Conservation (phyloP, 2,797 vertebrate genomes). For the Liparis tanakae region DNA sequence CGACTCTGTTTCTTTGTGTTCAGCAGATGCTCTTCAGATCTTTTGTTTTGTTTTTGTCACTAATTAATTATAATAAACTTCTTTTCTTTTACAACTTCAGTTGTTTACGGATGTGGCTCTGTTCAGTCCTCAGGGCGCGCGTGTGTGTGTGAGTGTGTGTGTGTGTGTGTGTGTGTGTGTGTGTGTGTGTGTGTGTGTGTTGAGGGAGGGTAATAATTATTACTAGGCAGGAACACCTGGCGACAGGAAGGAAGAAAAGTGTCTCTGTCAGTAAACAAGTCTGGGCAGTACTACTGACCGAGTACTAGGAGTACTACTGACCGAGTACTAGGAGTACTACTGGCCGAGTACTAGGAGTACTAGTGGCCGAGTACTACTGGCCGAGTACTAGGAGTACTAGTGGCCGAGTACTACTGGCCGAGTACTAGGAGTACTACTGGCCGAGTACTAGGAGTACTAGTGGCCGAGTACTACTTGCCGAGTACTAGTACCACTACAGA, state of each 20-base stretch:
- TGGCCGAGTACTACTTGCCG: no score
- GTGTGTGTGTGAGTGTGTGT: constrained; percentile 1
- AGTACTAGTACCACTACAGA: no score
- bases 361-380: no score
- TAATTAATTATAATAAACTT: constrained; percentile 9
- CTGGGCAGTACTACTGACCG: neutral
- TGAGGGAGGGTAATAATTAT: constrained; percentile 30
- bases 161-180: constrained; percentile 12
- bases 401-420: no score
- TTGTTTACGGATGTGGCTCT: constrained; percentile 29
- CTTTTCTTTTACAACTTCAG: neutral
- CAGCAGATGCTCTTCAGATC: constrained; percentile 27
- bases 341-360: neutral
- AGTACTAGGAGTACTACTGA: no score
- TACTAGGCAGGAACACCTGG: constrained; percentile 63
- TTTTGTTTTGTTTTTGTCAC: constrained; percentile 13
- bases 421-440: no score
- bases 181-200: neutral
- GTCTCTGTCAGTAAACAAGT: constrained; percentile 27
- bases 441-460: neutral
- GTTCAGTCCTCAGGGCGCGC: constrained; percentile 40
- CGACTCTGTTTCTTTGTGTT: constrained; percentile 8
- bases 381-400: no score
- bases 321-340: no score
- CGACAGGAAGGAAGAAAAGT: constrained; percentile 48